These are phyloP conservation scores for Physocephala rufipes DNA, from an alignment of 2,888 invertebrate species.

Conservation along the genomic window DNA sequence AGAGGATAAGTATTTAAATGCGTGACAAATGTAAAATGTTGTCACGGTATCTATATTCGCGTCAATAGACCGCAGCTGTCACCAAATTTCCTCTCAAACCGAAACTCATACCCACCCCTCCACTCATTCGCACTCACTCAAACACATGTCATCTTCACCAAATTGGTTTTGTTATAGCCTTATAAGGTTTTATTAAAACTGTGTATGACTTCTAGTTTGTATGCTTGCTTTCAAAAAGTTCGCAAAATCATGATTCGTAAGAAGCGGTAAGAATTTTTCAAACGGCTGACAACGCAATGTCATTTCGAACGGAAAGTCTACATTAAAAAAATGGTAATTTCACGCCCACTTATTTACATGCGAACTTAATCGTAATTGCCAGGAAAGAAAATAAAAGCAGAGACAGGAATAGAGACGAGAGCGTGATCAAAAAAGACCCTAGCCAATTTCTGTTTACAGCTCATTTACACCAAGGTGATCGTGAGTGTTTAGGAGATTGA, in stretches of 20 bases:
- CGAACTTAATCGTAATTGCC: conserved; percentile 7
- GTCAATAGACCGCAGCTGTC: conserved; percentile 64
- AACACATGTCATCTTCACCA: not conserved
- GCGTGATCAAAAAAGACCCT: conserved; percentile 36
- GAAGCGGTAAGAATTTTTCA: conserved; percentile 62
- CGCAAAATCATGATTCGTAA: conserved; percentile 54
- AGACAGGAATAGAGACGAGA: not conserved
- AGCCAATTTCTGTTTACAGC: too few species aligned
- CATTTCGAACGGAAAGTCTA: not conserved
- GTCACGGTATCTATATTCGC: conserved; percentile 62
- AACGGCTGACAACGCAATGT: conserved; percentile 32
- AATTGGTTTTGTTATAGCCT: not conserved
- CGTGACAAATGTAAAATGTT: conserved; percentile 62
- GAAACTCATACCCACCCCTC: not conserved
- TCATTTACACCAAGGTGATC: too few species aligned
- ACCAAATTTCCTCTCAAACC: conserved; percentile 54
- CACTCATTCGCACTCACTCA: not conserved
- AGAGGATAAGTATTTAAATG: conserved; percentile 54
- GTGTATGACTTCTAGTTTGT: too few species aligned
- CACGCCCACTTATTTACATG: conserved; percentile 59
- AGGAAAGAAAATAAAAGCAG: too few species aligned
- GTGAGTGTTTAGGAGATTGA: conserved; percentile 51
- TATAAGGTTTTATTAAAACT: too few species aligned
- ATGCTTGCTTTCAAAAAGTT: conserved; percentile 29
- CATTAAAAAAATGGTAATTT: conserved; percentile 52